These are phyloP conservation scores for Salarias fasciatus DNA, from an alignment of 2,797 vertebrate genomes.

Conservation along the genomic window DNA sequence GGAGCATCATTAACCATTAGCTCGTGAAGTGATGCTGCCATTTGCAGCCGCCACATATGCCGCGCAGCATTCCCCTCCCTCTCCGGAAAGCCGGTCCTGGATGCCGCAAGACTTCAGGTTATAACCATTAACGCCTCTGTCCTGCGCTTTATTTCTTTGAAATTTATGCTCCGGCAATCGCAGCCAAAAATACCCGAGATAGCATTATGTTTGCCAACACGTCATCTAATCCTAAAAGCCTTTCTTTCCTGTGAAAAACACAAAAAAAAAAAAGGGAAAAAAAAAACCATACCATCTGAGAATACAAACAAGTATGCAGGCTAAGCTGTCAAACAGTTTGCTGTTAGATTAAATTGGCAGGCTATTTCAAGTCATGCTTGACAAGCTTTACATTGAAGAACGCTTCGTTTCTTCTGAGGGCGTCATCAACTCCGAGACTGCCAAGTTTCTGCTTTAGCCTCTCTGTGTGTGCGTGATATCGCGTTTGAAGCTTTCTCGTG, in stretches of 20 bases:
- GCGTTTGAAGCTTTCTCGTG: background rate
- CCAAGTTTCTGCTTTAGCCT: constrained; percentile 11
- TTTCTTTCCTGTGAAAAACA: background rate
- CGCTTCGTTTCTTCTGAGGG: background rate
- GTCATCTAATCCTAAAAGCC: constrained; percentile 15
- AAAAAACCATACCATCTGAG: constrained; percentile 2
- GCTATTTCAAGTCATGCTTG: constrained; percentile 15
- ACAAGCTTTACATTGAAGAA: constrained; percentile 22
- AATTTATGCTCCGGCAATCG: constrained; percentile 5
- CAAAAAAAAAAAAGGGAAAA: constrained; percentile 1
- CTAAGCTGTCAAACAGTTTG: constrained; percentile 13
- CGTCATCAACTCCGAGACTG: constrained; percentile 4
- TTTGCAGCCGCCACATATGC: background rate
- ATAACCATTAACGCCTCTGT: constrained; percentile 6
- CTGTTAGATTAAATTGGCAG: constrained; percentile 11
- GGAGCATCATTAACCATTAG: background rate
- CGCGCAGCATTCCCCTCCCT: background rate
- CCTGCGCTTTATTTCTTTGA: constrained; percentile 6
- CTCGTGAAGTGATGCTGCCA: background rate
- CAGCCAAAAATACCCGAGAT: background rate
- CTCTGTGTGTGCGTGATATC: constrained; percentile 3
- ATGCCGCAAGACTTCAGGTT: constrained; percentile 7
- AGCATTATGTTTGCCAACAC: constrained; percentile 11
- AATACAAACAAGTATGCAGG: constrained; percentile 13
- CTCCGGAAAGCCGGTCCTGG: background rate